Evolutionary conservation across 1,140 invertebrate genomes (phyloP).

Genomic region (Cephus cinctus): DNA sequence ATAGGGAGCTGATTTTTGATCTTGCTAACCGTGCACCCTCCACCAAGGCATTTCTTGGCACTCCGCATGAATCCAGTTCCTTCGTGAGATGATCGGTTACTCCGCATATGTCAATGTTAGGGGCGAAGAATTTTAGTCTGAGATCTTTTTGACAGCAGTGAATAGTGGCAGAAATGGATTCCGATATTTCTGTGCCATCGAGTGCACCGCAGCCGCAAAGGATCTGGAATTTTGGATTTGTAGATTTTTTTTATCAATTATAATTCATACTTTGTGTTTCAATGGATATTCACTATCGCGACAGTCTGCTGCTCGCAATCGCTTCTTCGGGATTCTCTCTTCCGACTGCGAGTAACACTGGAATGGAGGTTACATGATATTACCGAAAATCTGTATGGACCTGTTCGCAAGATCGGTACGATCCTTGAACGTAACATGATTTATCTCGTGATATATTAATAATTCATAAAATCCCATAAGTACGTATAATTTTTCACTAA

Average conservation of each 20-base stretch:
- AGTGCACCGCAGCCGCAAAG: constrained; percentile 63
- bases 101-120: constrained; percentile 57
- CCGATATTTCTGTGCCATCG: constrained; percentile 65
- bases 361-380: too few species aligned
- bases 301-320: neutral
- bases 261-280: neutral
- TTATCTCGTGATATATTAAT: too few species aligned
- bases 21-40: constrained; percentile 64
- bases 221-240: too few species aligned
- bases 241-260: too few species aligned
- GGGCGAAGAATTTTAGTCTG: constrained; percentile 60
- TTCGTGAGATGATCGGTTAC: constrained; percentile 59
- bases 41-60: constrained; percentile 57
- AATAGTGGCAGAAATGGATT: constrained; percentile 58
- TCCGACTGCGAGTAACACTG: too few species aligned
- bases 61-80: constrained; percentile 21
- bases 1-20: constrained; percentile 54
- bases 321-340: neutral
- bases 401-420: too few species aligned
- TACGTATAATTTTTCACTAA: too few species aligned
- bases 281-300: constrained; percentile 1
- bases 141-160: constrained; percentile 56
- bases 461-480: too few species aligned
- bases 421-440: too few species aligned
- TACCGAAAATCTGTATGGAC: too few species aligned